Conservation (phyloP, 2,113 vertebrate species). For the Campylorhamphus procurvoides region DNA sequence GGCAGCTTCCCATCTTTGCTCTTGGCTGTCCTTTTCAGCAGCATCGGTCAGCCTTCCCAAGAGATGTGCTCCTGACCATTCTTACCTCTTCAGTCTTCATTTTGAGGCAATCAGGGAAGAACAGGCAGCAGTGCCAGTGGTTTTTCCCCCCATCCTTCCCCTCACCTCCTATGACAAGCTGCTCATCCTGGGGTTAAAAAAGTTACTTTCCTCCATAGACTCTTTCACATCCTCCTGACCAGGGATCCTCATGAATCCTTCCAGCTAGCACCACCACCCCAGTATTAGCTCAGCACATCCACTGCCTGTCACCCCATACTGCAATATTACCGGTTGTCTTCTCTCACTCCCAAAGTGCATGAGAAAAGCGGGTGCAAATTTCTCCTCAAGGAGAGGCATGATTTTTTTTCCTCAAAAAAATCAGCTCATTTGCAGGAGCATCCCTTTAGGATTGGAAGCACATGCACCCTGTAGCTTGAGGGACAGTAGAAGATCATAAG, state of each 20-base stretch:
- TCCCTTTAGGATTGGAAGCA: not conserved
- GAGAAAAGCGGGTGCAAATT: not conserved
- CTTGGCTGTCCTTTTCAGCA: not conserved
- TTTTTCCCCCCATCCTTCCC: not conserved
- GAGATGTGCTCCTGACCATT: fast-evolving
- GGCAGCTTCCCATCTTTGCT: not conserved
- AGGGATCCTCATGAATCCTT: not conserved
- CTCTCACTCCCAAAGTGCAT: not conserved
- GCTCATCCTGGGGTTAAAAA: not conserved
- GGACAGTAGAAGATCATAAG: not conserved
- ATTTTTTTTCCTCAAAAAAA: not conserved
- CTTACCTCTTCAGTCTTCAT: fast-evolving
- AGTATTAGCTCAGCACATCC: not conserved
- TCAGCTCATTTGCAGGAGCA: not conserved
- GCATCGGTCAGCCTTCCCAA: not conserved
- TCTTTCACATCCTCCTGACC: not conserved
- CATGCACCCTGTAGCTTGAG: not conserved
- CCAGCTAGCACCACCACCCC: not conserved
- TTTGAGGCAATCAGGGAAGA: not conserved
- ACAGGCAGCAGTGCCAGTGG: not conserved
- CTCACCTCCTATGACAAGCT: not conserved
- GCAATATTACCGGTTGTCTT: not conserved
- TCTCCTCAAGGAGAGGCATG: too few species aligned
- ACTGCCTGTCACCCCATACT: not conserved
- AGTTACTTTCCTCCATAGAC: not conserved